Evolutionary conservation across 2,113 vertebrate genomes (phyloP).

Genomic region (Phalacrocorax brasilianus): DNA sequence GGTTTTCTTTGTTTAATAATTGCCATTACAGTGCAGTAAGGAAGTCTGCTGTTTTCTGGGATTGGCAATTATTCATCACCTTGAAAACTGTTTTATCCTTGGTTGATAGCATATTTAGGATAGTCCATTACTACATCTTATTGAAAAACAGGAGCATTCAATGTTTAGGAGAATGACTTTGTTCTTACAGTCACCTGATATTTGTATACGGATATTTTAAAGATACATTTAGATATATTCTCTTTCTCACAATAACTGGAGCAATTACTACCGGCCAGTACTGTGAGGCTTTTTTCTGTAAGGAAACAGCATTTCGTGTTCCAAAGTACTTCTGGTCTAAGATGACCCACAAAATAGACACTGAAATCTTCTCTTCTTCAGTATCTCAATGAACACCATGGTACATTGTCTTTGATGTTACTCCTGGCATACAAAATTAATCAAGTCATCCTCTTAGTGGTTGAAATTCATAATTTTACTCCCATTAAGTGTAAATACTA

Average conservation of each 20-base stretch:
- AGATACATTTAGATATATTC: background rate
- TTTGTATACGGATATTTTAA: background rate
- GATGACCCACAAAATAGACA: background rate
- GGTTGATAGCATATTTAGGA: background rate
- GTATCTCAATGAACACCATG: background rate
- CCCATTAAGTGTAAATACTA: background rate
- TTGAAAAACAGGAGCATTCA: background rate
- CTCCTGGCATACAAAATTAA: background rate
- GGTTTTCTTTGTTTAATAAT: background rate
- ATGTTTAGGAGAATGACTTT: background rate
- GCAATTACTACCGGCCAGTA: background rate
- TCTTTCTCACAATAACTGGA: background rate
- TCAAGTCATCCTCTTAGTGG: background rate
- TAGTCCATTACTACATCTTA: background rate
- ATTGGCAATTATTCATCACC: background rate
- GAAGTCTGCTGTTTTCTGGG: background rate
- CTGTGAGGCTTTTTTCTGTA: background rate
- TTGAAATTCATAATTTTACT: background rate
- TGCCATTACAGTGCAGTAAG: background rate
- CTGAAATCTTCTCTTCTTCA: background rate
- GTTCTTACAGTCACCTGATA: background rate
- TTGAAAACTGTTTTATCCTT: background rate
- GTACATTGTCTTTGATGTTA: background rate
- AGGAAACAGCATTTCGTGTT: background rate
- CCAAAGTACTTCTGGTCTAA: background rate